Percentiles rank a stretch among this genome's conserved stretches.
Evolutionary conservation across 2,797 vertebrate species (phyloP).

Genomic region (Xenopus petersii): DNA sequence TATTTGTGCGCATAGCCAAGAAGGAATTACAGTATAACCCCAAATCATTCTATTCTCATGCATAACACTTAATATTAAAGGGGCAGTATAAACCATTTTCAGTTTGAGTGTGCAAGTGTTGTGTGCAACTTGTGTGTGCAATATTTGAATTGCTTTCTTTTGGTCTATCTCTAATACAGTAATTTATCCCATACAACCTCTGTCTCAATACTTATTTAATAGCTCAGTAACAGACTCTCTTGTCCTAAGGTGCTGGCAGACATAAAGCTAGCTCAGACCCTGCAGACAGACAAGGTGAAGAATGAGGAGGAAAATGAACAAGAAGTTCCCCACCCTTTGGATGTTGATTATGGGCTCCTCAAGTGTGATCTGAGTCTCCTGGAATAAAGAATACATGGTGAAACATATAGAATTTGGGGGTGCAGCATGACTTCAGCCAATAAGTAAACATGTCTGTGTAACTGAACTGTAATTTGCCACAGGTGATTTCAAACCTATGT

Average conservation of each 20-base stretch:
- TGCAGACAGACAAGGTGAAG: slow-evolving; percentile 78
- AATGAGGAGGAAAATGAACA: slow-evolving; percentile 64
- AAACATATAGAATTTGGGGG: background rate
- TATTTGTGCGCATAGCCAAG: too few species aligned
- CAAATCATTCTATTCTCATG: too few species aligned
- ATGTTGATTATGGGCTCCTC: slow-evolving; percentile 81
- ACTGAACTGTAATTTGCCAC: background rate
- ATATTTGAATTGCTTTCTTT: too few species aligned
- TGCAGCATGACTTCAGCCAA: background rate
- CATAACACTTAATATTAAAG: too few species aligned
- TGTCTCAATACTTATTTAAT: background rate
- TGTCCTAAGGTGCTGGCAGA: slow-evolving; percentile 81
- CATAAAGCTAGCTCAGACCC: slow-evolving; percentile 85
- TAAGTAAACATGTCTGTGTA: background rate
- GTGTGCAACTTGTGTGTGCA: too few species aligned
- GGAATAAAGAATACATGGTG: slow-evolving; percentile 66
- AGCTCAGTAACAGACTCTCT: slow-evolving; percentile 5
- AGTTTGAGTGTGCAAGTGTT: too few species aligned
- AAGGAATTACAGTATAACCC: too few species aligned
- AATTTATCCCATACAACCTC: background rate
- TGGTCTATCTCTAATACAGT: background rate
- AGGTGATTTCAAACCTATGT: slow-evolving; percentile 84
- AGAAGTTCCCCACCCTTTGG: slow-evolving; percentile 72
- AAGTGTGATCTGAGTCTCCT: slow-evolving; percentile 77
- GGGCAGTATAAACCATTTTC: too few species aligned